phyloP scores from a whole-genome alignment of 2,797 vertebrate species.

The Hozukius guyotensis region DNA sequence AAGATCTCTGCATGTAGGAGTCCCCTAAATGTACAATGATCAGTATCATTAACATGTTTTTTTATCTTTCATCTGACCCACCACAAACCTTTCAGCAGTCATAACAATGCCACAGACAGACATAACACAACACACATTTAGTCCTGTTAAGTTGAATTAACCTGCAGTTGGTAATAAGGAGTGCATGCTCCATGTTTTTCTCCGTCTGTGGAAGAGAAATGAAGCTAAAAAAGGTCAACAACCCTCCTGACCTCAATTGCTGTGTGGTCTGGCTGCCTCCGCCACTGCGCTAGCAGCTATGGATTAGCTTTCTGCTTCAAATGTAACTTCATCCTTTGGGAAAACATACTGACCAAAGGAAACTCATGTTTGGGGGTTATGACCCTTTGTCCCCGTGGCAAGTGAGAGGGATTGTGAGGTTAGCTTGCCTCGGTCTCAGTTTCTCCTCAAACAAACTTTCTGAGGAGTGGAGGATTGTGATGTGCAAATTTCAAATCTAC shows the following conservation, averaged over 20 bases:
- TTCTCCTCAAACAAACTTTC: conserved; percentile 66
- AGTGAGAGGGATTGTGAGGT: conserved; percentile 47
- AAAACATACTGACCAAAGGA: conserved; percentile 76
- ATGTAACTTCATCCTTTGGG: conserved; percentile 77
- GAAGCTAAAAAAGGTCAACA: conserved; percentile 35
- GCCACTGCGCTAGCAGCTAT: conserved; percentile 29
- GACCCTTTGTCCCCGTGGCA: conserved; percentile 60
- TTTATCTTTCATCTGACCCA: background rate
- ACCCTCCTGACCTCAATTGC: conserved; percentile 48
- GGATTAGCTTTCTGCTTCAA: conserved; percentile 64
- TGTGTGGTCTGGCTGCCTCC: conserved; percentile 68
- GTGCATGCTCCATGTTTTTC: background rate
- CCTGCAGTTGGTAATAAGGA: background rate
- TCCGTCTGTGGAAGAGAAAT: conserved; percentile 29
- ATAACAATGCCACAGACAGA: conserved; percentile 26
- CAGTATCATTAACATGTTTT: background rate
- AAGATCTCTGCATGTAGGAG: background rate
- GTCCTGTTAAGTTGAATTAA: conserved; percentile 23
- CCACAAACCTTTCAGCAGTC: conserved; percentile 9
- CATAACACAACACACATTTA: conserved; percentile 24
- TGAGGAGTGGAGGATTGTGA: conserved; percentile 8
- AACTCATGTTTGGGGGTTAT: conserved; percentile 64
- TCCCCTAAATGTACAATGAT: background rate
- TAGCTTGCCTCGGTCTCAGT: conserved; percentile 31
- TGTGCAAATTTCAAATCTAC: background rate